Evolutionary conservation across 2,888 invertebrate species (phyloP).

Genomic region (Diplazon laetatorius): DNA sequence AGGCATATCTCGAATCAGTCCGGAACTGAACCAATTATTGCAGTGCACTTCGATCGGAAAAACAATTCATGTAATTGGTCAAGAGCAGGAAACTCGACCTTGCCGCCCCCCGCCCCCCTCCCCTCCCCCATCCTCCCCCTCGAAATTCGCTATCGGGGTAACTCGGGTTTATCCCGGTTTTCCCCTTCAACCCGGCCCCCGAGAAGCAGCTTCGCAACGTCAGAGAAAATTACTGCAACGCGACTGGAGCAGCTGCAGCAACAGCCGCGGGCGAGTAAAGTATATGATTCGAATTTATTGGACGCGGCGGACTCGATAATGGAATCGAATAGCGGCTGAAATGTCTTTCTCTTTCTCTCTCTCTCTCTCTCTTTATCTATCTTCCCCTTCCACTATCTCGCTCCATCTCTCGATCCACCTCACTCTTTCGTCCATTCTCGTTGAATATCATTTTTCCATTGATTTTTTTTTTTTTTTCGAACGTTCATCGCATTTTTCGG

Average conservation of each 20-base stretch:
- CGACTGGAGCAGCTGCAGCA: slow-evolving; percentile 32
- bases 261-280: slow-evolving; percentile 44
- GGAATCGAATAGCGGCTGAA: slow-evolving; percentile 60
- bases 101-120: slow-evolving; percentile 6
- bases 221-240: slow-evolving; percentile 57
- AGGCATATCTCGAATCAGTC: slow-evolving; percentile 24
- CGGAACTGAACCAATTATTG: slow-evolving; percentile 46
- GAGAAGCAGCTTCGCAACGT: slow-evolving; percentile 35
- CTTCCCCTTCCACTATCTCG: slow-evolving; percentile 21
- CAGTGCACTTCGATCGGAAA: slow-evolving; percentile 54
- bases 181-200: slow-evolving; percentile 32
- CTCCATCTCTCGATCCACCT: neutral
- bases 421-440: neutral
- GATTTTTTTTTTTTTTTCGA: slow-evolving; percentile 16
- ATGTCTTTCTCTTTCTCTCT: slow-evolving; percentile 34
- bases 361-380: no score
- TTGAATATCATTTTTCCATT: neutral
- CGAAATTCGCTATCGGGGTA: neutral
- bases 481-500: slow-evolving; percentile 44
- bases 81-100: slow-evolving; percentile 48
- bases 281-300: slow-evolving; percentile 62
- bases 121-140: neutral
- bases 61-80: slow-evolving; percentile 66
- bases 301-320: slow-evolving; percentile 49
- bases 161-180: slow-evolving; percentile 4